Base-by-base conservation (phyloP, 2,797 vertebrate species). In the Furcifer pardalis region DNA sequence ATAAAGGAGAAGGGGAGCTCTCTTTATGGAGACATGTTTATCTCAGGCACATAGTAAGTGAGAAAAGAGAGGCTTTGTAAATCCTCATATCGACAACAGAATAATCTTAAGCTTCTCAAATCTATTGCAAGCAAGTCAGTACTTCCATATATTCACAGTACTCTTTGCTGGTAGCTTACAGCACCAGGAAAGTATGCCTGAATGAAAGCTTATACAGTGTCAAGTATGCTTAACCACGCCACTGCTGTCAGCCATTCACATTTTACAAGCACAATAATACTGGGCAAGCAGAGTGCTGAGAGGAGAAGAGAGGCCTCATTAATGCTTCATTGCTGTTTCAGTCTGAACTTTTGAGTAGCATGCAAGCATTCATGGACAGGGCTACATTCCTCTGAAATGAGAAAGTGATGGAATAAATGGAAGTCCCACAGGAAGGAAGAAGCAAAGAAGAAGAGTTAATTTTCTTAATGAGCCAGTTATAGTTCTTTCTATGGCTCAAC, bases 181-280 rank as follows among this genome's bases (percentile, higher is more conserved):
- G 52, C 87, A 94, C 52, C 49, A 89, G 90, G 79, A 91, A 93
- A 92, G 77, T 91, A 91, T 87, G 79, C 72, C 85, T 88, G 86
- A 5, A 37, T 92, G 89, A 92, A 92, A 93, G 89, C 83, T 80
- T 91, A 87, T 76, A 90, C 15, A 88, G 80, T 37, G 44, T 79
- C 76, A 89, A 89, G 27, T 80, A 89, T 88, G 78, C 80, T 42
- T 77, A 72, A 80, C 78, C 83, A 71, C 80, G 30, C 81, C 68
- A 84, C 52, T 0, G 0, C 63, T 79, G 30, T 42, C 89, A 85
- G 30, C 77, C 35, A 27, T 82, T 40, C 86, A n/a, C 69, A 81
- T 89, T 89, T 82, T 68, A 60, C 25, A 79, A 83, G 68, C 60
- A 75, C 17, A 40, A 13, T 84, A 72, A 37, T 87, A 62, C 84